Base-by-base conservation (phyloP, 2,113 vertebrate genomes). In the Mixornis gularis region DNA sequence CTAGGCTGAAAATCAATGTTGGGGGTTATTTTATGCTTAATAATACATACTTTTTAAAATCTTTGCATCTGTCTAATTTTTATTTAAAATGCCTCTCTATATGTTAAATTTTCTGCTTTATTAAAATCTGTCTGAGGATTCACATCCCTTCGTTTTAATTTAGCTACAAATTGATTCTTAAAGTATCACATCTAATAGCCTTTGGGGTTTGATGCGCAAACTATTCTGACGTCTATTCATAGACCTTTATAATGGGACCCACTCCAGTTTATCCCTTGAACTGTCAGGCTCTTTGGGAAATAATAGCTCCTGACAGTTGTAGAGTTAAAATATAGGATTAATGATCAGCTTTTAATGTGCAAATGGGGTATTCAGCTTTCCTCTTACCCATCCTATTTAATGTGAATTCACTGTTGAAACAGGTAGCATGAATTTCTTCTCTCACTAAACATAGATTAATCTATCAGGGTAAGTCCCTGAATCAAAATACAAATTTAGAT, bases 251-350 rank as follows among this genome's bases (percentile, higher is more conserved):
- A 88, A 92, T 89, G 68, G 87, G 91, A 91, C 92, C 88, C 89
- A 51, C 91, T 95, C 87, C 55, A 88, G 96, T 96, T 95, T 96
- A 95, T 94, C 92, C 94, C 87, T 87, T 89, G 90, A 96, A 95
- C 82, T 92, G 85, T 94, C 92, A 89, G 85, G 52, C 90, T 86
- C 89, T 72, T 51, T 48, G 74, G 89, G 87, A 95, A 95, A 96
- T 94, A 96, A 95, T 85, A 95, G 96, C 83, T 95, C 76, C 95
- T 95, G 96, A 93, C 95, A 91, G 95, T 95, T 94, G 83, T 52
- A 82, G 94, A 91, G 94, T 96, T 96, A 96, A 96, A 96, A 96
- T 95, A 95, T 92, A 94, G 96, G 97, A 96, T 97, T 96, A 95
- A 96, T 95, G 95, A 93, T 91, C 93, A 95, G 94, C 95, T 96